Evolutionary conservation across 2,797 vertebrate species (phyloP), one percentile per base, ranked within the genome.

Genomic region (Manis javanica): DNA sequence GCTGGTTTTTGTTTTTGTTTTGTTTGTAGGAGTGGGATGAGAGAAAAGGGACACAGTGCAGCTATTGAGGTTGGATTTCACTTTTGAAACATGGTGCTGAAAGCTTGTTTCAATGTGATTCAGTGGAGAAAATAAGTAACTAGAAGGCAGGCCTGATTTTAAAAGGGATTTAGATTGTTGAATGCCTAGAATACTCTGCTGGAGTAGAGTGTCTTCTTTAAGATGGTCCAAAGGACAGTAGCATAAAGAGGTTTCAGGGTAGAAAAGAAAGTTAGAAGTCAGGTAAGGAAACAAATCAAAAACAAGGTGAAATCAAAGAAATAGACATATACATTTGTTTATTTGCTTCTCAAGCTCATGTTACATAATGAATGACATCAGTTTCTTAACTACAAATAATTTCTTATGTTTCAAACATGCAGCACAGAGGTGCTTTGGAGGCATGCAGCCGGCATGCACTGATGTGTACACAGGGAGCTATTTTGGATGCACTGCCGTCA

Each of bases 221-320:
- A 72, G 13, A 31, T 4, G 15, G 23, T 39, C 39, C 69, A 81
- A 79, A 82, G 37, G 57, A 90, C 55, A 78, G 24, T 14, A 59
- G 51, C 16, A 72, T 1, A 34, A 29, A 53, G 37, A 55, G 39
- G 10, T 71, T 79, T 88, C 42, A 49, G 12, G n/a, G n/a, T 61
- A 85, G 75, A 94, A 64, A 88, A 81, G n/a, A 94, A 74, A 90
- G 14, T 7, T 13, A 95, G n/a, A 74, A 90, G 11, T 7, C 19
- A 95, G 34, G n/a, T 87, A 77, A 93, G 46, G 39, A 92, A 87
- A 61, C 7, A 87, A 90, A 59, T 31, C 15, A 82, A 85, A 66
- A 82, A 46, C 23, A 63, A 78, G 79, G 42, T 42, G 71, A 91
- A 87, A 78, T 74, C 13, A 59, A 93, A 95, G 46, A 63, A 37